phyloP scores from a whole-genome alignment of 2,113 vertebrate genomes.

The Brevimyrus niger region DNA sequence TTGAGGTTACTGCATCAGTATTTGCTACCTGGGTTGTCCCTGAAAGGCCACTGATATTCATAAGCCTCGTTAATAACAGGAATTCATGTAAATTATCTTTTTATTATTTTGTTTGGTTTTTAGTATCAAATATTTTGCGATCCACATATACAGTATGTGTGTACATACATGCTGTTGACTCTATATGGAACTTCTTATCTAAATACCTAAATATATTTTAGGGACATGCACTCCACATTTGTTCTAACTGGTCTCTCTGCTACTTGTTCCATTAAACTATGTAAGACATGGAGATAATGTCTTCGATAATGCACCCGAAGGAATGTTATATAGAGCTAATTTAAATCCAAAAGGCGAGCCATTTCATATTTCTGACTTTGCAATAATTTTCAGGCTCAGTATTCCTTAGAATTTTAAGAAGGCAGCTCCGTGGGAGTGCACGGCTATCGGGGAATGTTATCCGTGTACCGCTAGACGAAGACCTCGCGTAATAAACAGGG shows the following conservation, averaged over 20 bases:
- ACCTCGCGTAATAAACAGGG: not conserved
- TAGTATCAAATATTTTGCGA: not conserved
- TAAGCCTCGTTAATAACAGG: not conserved
- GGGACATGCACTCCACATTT: not conserved
- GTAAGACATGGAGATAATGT: not conserved
- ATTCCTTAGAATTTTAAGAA: constrained; percentile 3
- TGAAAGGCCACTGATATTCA: not conserved
- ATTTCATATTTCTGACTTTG: not conserved
- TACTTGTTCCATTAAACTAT: not conserved
- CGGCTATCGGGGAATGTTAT: not conserved
- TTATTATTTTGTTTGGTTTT: not conserved
- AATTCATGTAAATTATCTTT: not conserved
- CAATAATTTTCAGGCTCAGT: not conserved
- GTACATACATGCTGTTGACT: not conserved
- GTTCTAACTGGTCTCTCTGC: not conserved
- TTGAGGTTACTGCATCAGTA: not conserved
- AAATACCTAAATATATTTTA: not conserved
- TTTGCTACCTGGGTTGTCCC: not conserved
- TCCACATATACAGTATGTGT: not conserved
- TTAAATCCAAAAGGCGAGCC: not conserved
- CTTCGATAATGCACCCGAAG: not conserved
- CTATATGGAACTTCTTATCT: not conserved
- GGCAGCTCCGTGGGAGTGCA: not conserved
- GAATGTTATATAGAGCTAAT: not conserved
- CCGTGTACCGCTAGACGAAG: not conserved